Evolutionary conservation across 2,888 invertebrate genomes (phyloP).

Genomic region (Adela reaumurella): DNA sequence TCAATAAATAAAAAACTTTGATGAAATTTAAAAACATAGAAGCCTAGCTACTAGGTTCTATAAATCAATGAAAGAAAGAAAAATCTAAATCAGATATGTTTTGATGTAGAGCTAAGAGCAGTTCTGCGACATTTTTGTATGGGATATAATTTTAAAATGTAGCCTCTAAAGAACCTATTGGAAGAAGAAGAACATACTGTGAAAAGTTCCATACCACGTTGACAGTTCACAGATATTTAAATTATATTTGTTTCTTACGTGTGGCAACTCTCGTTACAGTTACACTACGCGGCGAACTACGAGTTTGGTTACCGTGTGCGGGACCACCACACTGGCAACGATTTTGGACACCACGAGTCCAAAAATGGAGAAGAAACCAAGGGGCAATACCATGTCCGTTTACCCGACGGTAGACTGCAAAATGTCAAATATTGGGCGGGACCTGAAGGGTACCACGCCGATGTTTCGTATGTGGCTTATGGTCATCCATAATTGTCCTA

Average conservation of each 20-base stretch:
- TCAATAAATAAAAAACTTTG: too few relatives aligned
- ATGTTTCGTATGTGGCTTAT: conserved; percentile 71
- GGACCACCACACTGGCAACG: conserved; percentile 67
- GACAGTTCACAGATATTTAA: too few relatives aligned
- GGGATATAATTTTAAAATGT: too few relatives aligned
- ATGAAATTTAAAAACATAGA: too few relatives aligned
- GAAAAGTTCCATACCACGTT: neutral
- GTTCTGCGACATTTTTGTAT: too few relatives aligned
- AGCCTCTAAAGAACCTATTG: neutral
- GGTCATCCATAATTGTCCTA: too few relatives aligned
- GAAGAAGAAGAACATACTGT: neutral
- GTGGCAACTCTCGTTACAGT: conserved; percentile 28
- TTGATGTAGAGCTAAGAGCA: neutral
- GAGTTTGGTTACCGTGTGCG: conserved; percentile 69
- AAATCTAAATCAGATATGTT: too few relatives aligned
- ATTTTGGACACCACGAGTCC: conserved; percentile 74
- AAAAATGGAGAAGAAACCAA: conserved; percentile 64
- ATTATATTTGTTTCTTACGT: too few relatives aligned
- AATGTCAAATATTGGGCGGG: conserved; percentile 76
- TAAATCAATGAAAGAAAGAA: too few relatives aligned
- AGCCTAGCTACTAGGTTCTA: too few relatives aligned
- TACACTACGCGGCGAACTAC: conserved; percentile 60
- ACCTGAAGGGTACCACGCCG: conserved; percentile 72
- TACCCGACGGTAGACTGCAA: conserved; percentile 78
- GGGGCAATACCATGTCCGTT: conserved; percentile 72